phyloP scores from a whole-genome alignment of 2,113 vertebrate species.

The Spizaetus ornatus region DNA sequence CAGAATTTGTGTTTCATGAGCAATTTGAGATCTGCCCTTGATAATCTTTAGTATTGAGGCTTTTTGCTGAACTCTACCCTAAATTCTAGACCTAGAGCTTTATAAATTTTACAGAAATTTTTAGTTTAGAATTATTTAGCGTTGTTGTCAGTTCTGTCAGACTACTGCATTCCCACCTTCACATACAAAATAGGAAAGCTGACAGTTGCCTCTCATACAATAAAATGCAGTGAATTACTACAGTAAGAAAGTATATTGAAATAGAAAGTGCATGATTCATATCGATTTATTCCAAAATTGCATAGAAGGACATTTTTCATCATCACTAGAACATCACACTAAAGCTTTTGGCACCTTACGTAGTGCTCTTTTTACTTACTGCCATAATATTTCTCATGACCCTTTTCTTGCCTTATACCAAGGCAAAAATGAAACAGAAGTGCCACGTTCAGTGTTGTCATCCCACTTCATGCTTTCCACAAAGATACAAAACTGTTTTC shows the following conservation, averaged over 20 bases:
- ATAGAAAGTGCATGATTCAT: neutral
- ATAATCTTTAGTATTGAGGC: neutral
- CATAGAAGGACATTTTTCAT: neutral
- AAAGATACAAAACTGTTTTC: neutral
- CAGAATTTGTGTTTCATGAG: neutral
- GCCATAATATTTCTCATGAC: neutral
- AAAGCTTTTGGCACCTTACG: neutral
- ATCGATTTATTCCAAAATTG: neutral
- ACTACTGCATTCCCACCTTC: neutral
- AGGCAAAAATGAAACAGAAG: neutral
- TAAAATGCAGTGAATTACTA: neutral
- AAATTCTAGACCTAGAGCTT: neutral
- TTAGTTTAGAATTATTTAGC: neutral
- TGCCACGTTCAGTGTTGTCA: neutral
- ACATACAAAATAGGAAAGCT: neutral
- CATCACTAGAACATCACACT: neutral
- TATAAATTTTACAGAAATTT: neutral
- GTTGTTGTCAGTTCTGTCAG: neutral
- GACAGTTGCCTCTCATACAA: neutral
- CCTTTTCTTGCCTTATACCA: neutral
- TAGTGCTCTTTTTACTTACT: neutral
- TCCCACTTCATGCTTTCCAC: neutral
- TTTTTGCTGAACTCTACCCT: neutral
- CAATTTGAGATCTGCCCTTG: neutral
- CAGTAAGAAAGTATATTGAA: neutral